Conservation (phyloP, 2,797 vertebrate species). For the Anniella stebbinsi region DNA sequence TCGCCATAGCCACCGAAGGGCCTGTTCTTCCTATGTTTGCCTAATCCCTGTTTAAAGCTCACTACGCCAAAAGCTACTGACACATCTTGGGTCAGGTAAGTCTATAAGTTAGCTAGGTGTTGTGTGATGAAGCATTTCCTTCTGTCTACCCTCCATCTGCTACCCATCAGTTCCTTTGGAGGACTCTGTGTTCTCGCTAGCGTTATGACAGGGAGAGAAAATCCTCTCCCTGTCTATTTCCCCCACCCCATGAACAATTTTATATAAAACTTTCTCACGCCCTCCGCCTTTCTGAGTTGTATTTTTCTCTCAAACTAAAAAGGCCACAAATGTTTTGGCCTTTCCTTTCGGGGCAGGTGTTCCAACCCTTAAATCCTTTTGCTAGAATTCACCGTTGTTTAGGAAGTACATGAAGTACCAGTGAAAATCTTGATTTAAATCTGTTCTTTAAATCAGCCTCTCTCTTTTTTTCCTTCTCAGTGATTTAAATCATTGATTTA, state of each 20-base stretch:
- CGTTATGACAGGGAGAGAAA: not conserved
- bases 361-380: not conserved
- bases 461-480: not conserved
- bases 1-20: not conserved
- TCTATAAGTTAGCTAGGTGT: not conserved
- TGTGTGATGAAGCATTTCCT: not conserved
- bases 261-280: not conserved
- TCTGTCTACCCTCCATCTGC: not conserved
- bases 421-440: not conserved
- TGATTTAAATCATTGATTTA: not conserved
- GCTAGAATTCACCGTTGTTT: not conserved
- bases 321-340: not conserved
- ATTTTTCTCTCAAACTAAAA: not conserved
- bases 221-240: not conserved
- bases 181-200: not conserved
- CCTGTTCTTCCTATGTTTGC: not conserved
- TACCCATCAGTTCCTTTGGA: not conserved
- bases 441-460: too few relatives aligned
- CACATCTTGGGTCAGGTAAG: not conserved
- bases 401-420: not conserved
- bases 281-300: not conserved
- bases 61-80: not conserved
- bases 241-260: not conserved
- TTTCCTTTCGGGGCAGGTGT: not conserved
- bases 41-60: not conserved